Evolutionary conservation across 2,113 vertebrate species (phyloP).

Genomic region (Hystrix cristata): DNA sequence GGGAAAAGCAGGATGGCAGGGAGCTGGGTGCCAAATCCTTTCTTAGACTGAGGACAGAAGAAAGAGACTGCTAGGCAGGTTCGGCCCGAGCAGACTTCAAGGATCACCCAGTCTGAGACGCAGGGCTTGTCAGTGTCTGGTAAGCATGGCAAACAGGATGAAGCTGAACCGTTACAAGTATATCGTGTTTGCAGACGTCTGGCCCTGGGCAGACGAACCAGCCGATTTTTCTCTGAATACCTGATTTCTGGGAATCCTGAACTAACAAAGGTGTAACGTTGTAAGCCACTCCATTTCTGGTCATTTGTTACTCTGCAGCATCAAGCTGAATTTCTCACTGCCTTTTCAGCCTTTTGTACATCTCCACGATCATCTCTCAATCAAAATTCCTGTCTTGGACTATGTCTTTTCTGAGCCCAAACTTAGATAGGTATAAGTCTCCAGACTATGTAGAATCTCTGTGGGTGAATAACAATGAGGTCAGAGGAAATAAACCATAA

Average conservation of each 20-base stretch:
- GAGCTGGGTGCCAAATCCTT: not conserved
- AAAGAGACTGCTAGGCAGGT: not conserved
- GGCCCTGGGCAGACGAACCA: fast-evolving
- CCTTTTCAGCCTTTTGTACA: not conserved
- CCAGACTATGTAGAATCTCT: not conserved
- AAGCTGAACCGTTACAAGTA: not conserved
- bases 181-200: too few relatives aligned
- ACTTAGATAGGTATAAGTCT: not conserved
- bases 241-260: not conserved
- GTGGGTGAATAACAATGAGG: not conserved
- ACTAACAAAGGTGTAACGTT: too few relatives aligned
- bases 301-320: not conserved
- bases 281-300: fast-evolving
- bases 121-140: fast-evolving
- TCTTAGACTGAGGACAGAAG: not conserved
- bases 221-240: fast-evolving
- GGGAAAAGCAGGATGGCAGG: fast-evolving
- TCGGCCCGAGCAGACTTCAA: not conserved
- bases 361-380: not conserved
- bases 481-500: not conserved
- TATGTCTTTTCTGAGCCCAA: not conserved
- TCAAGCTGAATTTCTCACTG: not conserved
- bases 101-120: not conserved
- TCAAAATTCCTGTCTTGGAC: not conserved
- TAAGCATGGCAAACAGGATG: fast-evolving